Evolutionary conservation across 2,888 invertebrate genomes (phyloP), one percentile per base, ranked within the genome.

Genomic region (Spisula solida): DNA sequence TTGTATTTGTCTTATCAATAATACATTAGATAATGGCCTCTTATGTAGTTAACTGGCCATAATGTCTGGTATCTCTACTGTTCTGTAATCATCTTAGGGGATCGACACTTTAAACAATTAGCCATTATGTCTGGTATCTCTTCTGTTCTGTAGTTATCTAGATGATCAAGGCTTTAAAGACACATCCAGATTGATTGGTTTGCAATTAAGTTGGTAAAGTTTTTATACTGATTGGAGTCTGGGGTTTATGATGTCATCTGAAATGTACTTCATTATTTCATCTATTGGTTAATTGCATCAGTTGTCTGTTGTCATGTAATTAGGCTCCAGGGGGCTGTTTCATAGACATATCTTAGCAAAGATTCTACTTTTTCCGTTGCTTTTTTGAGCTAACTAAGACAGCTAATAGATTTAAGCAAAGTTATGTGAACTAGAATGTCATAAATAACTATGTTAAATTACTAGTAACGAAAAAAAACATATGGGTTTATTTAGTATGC

Each of bases 1-100:
- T 66, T 66, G n/a, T 66, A 66, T 66, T 66, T 66, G n/a, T 66
- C 60, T 25, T 10, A 66, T 66, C 25, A 66, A 66, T 66, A n/a
- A 66, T 66, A 25, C 60, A 66, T 66, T 66, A 25, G 25, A 66
- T 66, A 66, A 25, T 66, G 25, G 60, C 4, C 20, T 25, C 12
- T 10, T 25, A 8, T 10, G 25, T 66, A 60, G 18, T 60, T 20
- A 60, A 60, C 20, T 8, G n/a, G 6, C n/a, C 14, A 60, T 60
- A 5, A 25, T 60, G 14, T 60, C n/a, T 60, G n/a, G 20, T 60
- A 18, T 60, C n/a, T 60, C 60, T n/a, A 20, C 18, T 66, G 25
- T 10, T n/a, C 25, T 25, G 12, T 2, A 12, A 25, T n/a, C 25
- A 66, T 66, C 60, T 25, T 66, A n/a, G 60, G 60, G 25, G 25